These are phyloP conservation scores for Sicus ferrugineus DNA, from an alignment of 2,888 invertebrate species.

Conservation along the genomic window DNA sequence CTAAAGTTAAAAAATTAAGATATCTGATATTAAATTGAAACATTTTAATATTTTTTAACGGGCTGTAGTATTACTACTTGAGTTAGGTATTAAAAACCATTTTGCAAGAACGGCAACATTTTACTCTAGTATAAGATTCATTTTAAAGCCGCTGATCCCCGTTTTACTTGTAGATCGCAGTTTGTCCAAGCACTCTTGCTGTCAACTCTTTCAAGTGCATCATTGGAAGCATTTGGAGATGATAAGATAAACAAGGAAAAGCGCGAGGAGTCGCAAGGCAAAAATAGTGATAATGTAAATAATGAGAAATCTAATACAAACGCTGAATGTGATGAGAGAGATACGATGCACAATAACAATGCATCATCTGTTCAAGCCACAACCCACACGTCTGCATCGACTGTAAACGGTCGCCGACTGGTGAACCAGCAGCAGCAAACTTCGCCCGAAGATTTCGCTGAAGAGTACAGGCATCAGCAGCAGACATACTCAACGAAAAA, in stretches of 20 bases:
- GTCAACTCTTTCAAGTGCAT: slow-evolving; percentile 67
- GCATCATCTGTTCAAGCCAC: slow-evolving; percentile 52
- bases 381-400: slow-evolving; percentile 45
- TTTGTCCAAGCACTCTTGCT: slow-evolving; percentile 77
- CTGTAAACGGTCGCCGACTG: slow-evolving; percentile 51
- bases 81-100: no score
- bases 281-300: slow-evolving; percentile 64
- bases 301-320: slow-evolving; percentile 51
- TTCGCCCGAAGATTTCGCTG: slow-evolving; percentile 63
- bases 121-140: no score
- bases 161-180: slow-evolving; percentile 60
- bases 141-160: no score
- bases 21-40: no score
- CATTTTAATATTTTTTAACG: no score
- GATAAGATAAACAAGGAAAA: slow-evolving; percentile 48
- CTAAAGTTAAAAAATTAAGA: no score
- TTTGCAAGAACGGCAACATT: not conserved
- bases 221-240: slow-evolving; percentile 45
- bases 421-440: slow-evolving; percentile 64
- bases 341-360: slow-evolving; percentile 61
- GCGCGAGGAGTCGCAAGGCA: slow-evolving; percentile 51
- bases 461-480: slow-evolving; percentile 55
- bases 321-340: slow-evolving; percentile 43
- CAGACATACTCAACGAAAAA: slow-evolving; percentile 47
- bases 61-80: no score